Evolutionary conservation across 2,113 vertebrate species (phyloP).

Genomic region (Rhea americana): DNA sequence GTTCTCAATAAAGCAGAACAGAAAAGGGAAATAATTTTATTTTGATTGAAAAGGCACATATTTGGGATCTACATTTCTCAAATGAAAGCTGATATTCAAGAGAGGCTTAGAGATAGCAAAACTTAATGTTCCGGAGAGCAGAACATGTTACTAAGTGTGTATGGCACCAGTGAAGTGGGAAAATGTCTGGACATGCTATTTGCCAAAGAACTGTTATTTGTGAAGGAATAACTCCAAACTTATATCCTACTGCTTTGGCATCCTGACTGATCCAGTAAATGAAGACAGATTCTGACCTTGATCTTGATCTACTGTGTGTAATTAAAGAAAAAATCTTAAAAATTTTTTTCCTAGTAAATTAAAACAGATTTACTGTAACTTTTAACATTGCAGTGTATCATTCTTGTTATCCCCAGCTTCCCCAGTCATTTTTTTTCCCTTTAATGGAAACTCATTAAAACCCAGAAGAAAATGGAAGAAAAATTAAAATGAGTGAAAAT

Average conservation of each 20-base stretch:
- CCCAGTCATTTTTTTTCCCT: not conserved
- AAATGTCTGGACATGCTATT: constrained; percentile 47
- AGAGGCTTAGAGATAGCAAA: constrained; percentile 28
- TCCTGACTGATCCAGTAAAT: constrained; percentile 4
- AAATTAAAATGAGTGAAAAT: not conserved
- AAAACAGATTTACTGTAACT: not conserved
- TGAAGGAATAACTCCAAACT: constrained; percentile 53
- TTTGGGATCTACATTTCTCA: not conserved
- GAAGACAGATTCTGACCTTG: constrained; percentile 16
- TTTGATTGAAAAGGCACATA: constrained; percentile 23
- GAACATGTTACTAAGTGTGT: constrained; percentile 32
- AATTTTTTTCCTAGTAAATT: not conserved
- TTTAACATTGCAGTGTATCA: not conserved
- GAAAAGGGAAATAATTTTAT: not conserved
- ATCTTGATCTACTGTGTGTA: not conserved
- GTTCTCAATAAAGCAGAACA: not conserved
- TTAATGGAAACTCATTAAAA: not conserved
- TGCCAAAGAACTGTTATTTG: constrained; percentile 53
- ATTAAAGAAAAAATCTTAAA: constrained; percentile 1
- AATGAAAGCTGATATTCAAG: constrained; percentile 41
- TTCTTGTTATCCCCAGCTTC: not conserved
- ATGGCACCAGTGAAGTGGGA: constrained; percentile 60
- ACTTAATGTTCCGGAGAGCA: constrained; percentile 31
- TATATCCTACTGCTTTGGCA: constrained; percentile 58
- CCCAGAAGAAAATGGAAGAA: not conserved